Evolutionary conservation across 2,113 vertebrate species (phyloP), one percentile per base, ranked within the genome.

Genomic region (Psilopogon haemacephalus): DNA sequence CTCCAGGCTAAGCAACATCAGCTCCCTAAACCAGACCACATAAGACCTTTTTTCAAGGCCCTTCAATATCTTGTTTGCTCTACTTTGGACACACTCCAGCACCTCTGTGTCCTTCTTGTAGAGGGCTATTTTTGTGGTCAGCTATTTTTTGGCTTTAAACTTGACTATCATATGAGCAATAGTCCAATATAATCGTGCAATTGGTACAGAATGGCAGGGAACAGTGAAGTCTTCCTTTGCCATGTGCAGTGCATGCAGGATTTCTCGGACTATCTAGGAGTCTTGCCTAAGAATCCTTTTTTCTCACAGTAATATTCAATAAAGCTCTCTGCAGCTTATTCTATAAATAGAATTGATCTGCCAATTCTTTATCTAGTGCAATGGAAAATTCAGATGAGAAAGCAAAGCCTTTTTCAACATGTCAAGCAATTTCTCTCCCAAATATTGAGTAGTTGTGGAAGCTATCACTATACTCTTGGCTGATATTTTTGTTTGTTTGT

Each of bases 321-420:
- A 18, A 82, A 94, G 24, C 5, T 59, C 35, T 44, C 27, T 72
- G 72, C n/a, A 92, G 52, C 40, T 96, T 86, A 50, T 73, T 92
- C 23, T 50, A 79, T 79, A 87, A 92, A 88, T 37, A 94, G 86
- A 95, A 94, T 59, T 72, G 44, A 65, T 90, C 80, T 89, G 50
- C 69, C 26, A 2, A 44, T 21, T 65, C 88, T 92, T 93, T 86
- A 75, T 70, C 44, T 59, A 52, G 18, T 12, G 19, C 40, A 94
- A 94, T 87, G 77, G 37, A 71, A 93, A 78, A 89, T 78, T 63
- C 50, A 82, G 48, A 90, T 67, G 54, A 82, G 81, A 90, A 84
- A 95, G 13, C 11, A 40, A 76, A 82, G 40, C 11, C 7, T 59
- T 70, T 94, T 87, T 65, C 79, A 93, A 90, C 8, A 46, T 18